Conservation (phyloP, 2,888 invertebrate species). For the Sinotaia quadrata region DNA sequence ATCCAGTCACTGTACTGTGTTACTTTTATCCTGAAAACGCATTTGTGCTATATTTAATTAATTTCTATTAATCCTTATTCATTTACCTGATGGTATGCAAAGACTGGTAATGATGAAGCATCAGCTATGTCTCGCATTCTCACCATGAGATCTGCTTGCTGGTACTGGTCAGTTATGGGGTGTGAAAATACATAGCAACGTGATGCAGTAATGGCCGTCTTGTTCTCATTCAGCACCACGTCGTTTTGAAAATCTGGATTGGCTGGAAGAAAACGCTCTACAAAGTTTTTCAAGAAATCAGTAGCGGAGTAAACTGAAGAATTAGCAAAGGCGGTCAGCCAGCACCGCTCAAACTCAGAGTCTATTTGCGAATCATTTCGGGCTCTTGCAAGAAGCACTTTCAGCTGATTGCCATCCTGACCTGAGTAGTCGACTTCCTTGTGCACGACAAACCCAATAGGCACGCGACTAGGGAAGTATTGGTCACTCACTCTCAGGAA, state of each 20-base stretch:
- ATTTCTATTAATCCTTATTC: too few relatives aligned
- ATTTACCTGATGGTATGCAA: conserved; percentile 32
- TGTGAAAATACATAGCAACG: conserved; percentile 71
- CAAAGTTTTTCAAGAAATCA: conserved; percentile 1
- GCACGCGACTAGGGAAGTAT: conserved; percentile 35
- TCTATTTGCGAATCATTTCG: conserved; percentile 17
- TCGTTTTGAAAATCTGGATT: conserved; percentile 28
- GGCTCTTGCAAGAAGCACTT: conserved; percentile 14
- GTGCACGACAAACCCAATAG: conserved; percentile 23
- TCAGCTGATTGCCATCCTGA: neutral
- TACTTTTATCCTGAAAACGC: too few relatives aligned
- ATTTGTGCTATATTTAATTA: too few relatives aligned
- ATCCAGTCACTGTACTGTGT: too few relatives aligned
- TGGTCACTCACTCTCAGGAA: conserved; percentile 36
- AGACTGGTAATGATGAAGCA: conserved; percentile 43
- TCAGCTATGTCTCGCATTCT: conserved; percentile 51
- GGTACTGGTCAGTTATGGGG: conserved; percentile 85
- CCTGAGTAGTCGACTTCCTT: conserved; percentile 6
- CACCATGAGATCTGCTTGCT: conserved; percentile 53
- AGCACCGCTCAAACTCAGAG: conserved; percentile 30
- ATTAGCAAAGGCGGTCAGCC: conserved; percentile 27
- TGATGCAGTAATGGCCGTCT: conserved; percentile 82
- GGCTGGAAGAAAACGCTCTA: neutral
- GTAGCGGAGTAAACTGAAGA: conserved; percentile 21
- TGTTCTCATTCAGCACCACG: conserved; percentile 36